Conservation (phyloP, 1,140 invertebrate species). For the Pachypsylla venusta region DNA sequence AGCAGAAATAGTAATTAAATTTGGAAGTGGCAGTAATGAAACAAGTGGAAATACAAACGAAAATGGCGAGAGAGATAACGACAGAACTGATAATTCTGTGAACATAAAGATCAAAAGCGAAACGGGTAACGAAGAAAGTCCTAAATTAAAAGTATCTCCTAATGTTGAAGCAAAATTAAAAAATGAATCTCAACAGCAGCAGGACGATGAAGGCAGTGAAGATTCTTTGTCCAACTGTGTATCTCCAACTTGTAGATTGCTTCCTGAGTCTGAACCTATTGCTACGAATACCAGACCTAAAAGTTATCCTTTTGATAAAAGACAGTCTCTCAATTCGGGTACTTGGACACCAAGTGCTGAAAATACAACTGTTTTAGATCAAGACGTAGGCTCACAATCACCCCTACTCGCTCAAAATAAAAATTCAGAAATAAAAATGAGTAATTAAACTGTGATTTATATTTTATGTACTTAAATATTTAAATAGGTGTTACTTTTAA, state of each 20-base stretch:
- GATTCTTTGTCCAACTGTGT: background rate
- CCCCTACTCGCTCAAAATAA: background rate
- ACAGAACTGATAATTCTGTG: conserved; percentile 21
- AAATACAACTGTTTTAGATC: background rate
- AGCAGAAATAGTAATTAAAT: conserved; percentile 28
- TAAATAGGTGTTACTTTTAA: too few species aligned
- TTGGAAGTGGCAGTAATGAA: conserved; percentile 17
- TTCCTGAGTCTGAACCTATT: background rate
- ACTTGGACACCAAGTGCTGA: background rate
- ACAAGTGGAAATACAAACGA: conserved; percentile 12
- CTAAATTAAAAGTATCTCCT: background rate
- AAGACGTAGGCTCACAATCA: background rate
- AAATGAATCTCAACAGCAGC: background rate
- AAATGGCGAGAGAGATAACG: background rate
- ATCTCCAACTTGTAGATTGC: background rate
- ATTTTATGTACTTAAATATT: too few species aligned
- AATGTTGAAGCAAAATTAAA: background rate
- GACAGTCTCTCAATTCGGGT: background rate
- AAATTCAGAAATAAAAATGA: conserved; percentile 18
- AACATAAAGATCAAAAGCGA: conserved; percentile 24
- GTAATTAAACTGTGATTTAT: conserved; percentile 22
- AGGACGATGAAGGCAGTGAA: background rate
- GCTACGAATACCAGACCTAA: background rate
- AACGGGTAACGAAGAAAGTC: background rate
- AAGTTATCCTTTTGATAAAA: background rate